Conservation (phyloP, 35 echinoderm and acorn worm species). For the Amphiura filiformis region DNA sequence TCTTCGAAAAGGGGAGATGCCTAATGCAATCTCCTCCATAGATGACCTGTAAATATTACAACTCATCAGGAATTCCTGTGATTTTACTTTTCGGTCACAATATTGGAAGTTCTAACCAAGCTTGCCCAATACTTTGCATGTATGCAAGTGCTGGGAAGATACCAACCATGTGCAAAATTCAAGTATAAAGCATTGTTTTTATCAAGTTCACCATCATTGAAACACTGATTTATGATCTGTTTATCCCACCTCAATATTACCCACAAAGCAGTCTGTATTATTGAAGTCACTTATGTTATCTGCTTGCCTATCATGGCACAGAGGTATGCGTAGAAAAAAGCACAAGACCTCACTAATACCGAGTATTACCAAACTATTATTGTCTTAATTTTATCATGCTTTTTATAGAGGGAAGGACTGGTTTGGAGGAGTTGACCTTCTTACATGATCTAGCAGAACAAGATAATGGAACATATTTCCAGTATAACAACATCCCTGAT, state of each 20-base stretch:
- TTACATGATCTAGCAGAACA: conserved; percentile 83
- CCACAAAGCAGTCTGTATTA: not conserved
- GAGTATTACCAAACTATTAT: not conserved
- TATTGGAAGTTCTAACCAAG: too few species aligned
- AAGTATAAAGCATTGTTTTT: too few species aligned
- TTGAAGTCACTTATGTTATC: not conserved
- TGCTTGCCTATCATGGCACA: not conserved
- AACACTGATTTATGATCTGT: not conserved
- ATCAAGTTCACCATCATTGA: too few species aligned
- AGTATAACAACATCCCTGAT: not conserved
- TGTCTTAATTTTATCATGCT: not conserved
- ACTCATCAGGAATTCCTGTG: too few species aligned
- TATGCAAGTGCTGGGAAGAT: too few species aligned
- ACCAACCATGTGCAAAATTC: too few species aligned
- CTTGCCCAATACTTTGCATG: too few species aligned
- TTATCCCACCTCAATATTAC: not conserved
- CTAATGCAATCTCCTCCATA: too few species aligned
- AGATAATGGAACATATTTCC: conserved; percentile 50
- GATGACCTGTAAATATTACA: too few species aligned
- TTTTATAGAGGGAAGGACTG: conserved; percentile 70
- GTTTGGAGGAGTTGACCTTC: conserved; percentile 81
- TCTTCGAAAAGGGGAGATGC: too few species aligned
- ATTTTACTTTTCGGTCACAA: too few species aligned
- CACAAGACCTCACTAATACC: not conserved
- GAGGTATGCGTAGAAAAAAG: not conserved